A percentile compares a stretch with the other conserved stretches of the same genome.
Evolutionary conservation across 1,140 invertebrate species (phyloP).

Genomic region (Leptinotarsa defecta): DNA sequence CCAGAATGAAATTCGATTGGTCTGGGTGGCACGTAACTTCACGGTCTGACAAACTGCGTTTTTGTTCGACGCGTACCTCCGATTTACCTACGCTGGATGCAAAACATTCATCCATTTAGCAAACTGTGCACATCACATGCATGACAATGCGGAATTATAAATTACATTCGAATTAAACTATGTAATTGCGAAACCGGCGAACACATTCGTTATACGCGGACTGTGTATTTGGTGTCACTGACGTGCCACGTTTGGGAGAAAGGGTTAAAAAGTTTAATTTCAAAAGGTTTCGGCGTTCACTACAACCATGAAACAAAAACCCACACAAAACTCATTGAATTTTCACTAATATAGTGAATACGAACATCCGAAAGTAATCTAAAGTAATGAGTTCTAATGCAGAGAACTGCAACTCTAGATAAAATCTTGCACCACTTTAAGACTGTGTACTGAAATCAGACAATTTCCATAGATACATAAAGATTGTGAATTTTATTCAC

Average conservation of each 20-base stretch:
- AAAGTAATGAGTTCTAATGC: no score
- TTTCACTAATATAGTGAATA: no score
- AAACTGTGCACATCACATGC: constrained; percentile 56
- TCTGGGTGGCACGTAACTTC: constrained; percentile 36
- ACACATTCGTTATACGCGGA: constrained; percentile 52
- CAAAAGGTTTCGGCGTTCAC: no score
- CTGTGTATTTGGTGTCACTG: constrained; percentile 30
- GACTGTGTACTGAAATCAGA: no score
- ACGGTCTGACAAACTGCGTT: constrained; percentile 40
- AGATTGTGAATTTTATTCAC: no score
- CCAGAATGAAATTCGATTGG: constrained; percentile 15
- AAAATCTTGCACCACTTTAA: no score
- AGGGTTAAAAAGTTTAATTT: background rate
- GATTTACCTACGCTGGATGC: constrained; percentile 49
- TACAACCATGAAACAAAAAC: no score
- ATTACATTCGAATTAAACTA: constrained; percentile 59
- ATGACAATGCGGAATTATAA: constrained; percentile 58
- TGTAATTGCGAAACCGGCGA: constrained; percentile 57
- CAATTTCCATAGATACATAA: no score
- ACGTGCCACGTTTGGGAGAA: constrained; percentile 7
- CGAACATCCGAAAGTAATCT: no score
- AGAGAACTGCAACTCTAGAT: no score
- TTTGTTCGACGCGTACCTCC: constrained; percentile 43
- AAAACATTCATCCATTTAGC: constrained; percentile 55
- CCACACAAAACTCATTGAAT: no score